Evolutionary conservation across 2,797 vertebrate genomes (phyloP), one percentile per base, ranked within the genome.

Genomic region (Gypaetus barbatus): DNA sequence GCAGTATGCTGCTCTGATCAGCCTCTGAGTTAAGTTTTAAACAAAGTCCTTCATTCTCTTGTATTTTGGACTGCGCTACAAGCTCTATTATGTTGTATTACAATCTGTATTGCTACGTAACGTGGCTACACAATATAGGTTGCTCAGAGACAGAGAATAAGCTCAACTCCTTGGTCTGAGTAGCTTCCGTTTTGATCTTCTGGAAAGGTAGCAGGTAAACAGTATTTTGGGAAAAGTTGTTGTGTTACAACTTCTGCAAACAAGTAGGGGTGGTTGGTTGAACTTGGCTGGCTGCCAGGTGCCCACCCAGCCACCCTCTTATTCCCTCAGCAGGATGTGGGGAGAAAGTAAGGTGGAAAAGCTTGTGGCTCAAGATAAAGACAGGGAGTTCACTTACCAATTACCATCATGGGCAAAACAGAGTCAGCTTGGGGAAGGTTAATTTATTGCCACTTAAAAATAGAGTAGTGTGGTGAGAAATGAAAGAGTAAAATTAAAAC

Each of bases 321-420:
- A 5, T 0, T 9, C 11, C 6, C 3, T 68, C 22, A 37, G 14
- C 10, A 37, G 39, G 17, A 7, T 73, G 24, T 68, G 10, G 10
- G 22, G 24, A 71, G 28, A 65, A 71, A 37, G 12, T 35, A 30
- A 52, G 33, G 18, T 12, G 11, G 11, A 57, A 65, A 78, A 54
- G 33, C 33, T 37, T 65, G 22, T 54, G 25, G 15, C 46, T 79
- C 3, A 35, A 1, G 5, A 6, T 77, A 12, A 58, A 70, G 33
- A 48, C 2, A 28, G 22, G 19, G 23, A n/a, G 16, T 19, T 46
- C 0, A 11, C 15, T 41, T 71, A 13, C 0, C 70, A 27, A 16
- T 70, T 60, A 25, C 27, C 4, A 4, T 35, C 2, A 24, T 11
- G 18, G 25, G 33, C 24, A 68, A 35, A 93, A 37, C 13, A 49